phyloP scores from a whole-genome alignment of 2,113 vertebrate species.

The Danio rerio region GRCz12tu NC_133185.1:10195001-10195500 shows the following conservation, averaged over 20 bases:
- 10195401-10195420: too few species aligned
- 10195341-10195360: too few species aligned
- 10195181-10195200: background rate
- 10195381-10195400: too few species aligned
- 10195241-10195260: background rate
- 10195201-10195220: background rate
- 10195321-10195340: too few species aligned
- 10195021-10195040: background rate
- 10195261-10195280: background rate
- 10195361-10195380: too few species aligned
- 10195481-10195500: too few species aligned
- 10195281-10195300: background rate
- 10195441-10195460: too few species aligned
- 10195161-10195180: background rate
- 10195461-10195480: too few species aligned
- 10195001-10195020: background rate
- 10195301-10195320: background rate
- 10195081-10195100: slow-evolving; percentile 19
- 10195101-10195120: slow-evolving; percentile 7
- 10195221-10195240: background rate
- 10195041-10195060: slow-evolving; percentile 12
- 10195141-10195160: background rate
- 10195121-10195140: slow-evolving; percentile 15
- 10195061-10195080: slow-evolving; percentile 6
- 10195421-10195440: too few species aligned